phyloP scores from a whole-genome alignment of 1,140 invertebrate species.

The Drosophila teissieri region DNA sequence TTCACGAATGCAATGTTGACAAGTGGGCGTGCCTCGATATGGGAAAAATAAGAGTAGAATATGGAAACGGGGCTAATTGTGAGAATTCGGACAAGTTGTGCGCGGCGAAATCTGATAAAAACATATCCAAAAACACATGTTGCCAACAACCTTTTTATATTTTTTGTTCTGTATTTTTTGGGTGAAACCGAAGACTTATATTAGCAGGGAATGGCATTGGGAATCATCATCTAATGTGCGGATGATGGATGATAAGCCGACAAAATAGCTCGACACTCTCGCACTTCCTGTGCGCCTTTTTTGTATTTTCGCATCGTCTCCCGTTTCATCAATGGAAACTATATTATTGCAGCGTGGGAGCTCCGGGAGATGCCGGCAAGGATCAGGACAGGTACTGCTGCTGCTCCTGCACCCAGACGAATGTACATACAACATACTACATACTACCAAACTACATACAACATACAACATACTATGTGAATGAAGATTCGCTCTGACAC shows the following conservation, averaged over 20 bases:
- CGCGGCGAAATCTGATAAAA: conserved; percentile 44
- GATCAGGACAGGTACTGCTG: conserved; percentile 31
- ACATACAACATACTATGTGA: conserved; percentile 25
- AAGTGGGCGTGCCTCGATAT: conserved; percentile 53
- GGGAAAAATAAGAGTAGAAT: conserved; percentile 29
- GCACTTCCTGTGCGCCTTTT: conserved; percentile 57
- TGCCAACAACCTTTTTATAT: conserved; percentile 39
- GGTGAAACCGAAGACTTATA: conserved; percentile 65
- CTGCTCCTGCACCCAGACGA: conserved; percentile 27
- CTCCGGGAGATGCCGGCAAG: conserved; percentile 11
- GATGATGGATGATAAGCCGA: conserved; percentile 70
- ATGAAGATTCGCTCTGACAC: conserved; percentile 65
- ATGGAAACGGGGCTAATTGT: conserved; percentile 39
- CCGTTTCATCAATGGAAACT: conserved; percentile 71
- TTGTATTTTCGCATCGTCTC: conserved; percentile 34
- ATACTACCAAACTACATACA: neutral
- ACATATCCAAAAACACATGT: conserved; percentile 43
- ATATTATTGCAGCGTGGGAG: conserved; percentile 67
- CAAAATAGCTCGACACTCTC: conserved; percentile 59
- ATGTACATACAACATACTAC: conserved; percentile 6
- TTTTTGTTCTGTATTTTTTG: neutral
- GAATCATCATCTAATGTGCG: conserved; percentile 62
- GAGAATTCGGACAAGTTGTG: conserved; percentile 43
- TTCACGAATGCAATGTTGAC: conserved; percentile 67
- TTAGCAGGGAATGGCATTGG: conserved; percentile 41